A percentile compares a stretch with the other conserved stretches of the same genome.
These are phyloP conservation scores for Nasonia vitripennis DNA, from an alignment of 1,140 invertebrate species.

Conservation along the genomic window DNA sequence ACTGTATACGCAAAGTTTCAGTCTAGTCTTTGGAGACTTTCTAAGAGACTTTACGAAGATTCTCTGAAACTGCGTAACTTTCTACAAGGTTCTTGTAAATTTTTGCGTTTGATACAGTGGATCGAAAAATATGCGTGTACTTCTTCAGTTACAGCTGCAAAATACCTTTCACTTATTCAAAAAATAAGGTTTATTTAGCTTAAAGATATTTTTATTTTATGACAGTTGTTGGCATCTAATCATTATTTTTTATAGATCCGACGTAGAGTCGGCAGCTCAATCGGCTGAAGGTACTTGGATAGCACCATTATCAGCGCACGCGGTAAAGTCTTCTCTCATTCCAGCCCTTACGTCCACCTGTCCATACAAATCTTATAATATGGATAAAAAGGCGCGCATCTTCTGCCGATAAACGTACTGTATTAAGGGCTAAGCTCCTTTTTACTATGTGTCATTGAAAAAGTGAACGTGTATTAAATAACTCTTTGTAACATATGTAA, in stretches of 20 bases:
- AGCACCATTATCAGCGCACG: constrained; percentile 67
- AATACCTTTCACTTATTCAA: no score
- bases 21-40: no score
- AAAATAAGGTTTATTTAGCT: not conserved
- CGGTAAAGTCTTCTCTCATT: constrained; percentile 65
- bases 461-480: constrained; percentile 10
- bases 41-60: no score
- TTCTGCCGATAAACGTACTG: constrained; percentile 60
- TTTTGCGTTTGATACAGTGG: no score
- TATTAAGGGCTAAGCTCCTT: not conserved
- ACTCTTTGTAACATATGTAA: constrained; percentile 52
- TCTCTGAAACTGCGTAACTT: no score
- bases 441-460: not conserved
- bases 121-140: no score
- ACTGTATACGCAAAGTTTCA: no score
- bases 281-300: constrained; percentile 66
- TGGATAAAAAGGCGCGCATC: constrained; percentile 63
- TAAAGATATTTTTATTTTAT: constrained; percentile 20
- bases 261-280: constrained; percentile 58
- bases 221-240: not conserved
- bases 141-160: no score
- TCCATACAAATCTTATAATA: constrained; percentile 65
- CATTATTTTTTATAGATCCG: constrained; percentile 55
- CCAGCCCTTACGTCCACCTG: constrained; percentile 67
- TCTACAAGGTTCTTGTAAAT: no score